Percentiles rank a stretch among this genome's conserved stretches.
Conservation (phyloP, 2,797 vertebrate species). For the Oceanodroma leucorhoa region DNA sequence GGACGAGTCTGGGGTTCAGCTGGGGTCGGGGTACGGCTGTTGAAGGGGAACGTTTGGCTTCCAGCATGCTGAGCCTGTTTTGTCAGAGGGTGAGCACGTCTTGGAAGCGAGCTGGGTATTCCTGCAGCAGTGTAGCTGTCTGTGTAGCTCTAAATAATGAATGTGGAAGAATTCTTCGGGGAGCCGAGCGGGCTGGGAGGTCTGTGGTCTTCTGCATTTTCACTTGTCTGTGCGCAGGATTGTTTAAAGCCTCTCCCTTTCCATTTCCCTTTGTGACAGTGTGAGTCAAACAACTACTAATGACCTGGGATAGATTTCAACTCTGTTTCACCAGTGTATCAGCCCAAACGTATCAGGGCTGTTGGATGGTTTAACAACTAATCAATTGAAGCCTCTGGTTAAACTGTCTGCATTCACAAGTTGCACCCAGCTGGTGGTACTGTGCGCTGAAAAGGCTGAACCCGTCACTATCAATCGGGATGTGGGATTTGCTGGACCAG, state of each 20-base stretch:
- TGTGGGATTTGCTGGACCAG: background rate
- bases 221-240: slow-evolving; percentile 27
- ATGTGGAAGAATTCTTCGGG: background rate
- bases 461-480: background rate
- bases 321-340: slow-evolving; percentile 66
- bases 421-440: slow-evolving; percentile 5
- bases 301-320: slow-evolving; percentile 72
- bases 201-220: slow-evolving; percentile 36
- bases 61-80: background rate
- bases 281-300: slow-evolving; percentile 66
- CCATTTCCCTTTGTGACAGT: slow-evolving; percentile 63
- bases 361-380: slow-evolving; percentile 71
- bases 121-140: background rate
- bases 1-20: background rate
- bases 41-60: background rate
- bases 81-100: background rate
- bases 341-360: slow-evolving; percentile 64
- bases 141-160: background rate
- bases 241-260: slow-evolving; percentile 57
- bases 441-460: background rate
- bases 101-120: background rate
- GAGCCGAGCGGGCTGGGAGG: slow-evolving; percentile 4
- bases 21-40: fast-evolving
- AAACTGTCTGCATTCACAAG: slow-evolving; percentile 45
- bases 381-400: slow-evolving; percentile 71